Percentiles rank a stretch among this genome's conserved stretches.
These are phyloP conservation scores for Theonella swinhoei DNA, from an alignment of 37 sponge, comb jelly and placozoan species.

Conservation along the genomic window DNA sequence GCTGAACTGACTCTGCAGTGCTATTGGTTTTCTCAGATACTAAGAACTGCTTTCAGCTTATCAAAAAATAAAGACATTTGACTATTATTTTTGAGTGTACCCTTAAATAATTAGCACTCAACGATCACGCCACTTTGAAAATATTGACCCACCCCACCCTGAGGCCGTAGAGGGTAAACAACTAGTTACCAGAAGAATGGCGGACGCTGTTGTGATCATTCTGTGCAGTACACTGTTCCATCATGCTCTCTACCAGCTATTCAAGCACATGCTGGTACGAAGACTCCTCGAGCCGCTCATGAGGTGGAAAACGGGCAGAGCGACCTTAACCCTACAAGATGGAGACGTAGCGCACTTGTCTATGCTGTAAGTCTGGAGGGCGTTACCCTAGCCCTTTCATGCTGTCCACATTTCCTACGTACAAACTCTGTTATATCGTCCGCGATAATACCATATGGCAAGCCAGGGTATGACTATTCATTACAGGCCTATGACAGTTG, in stretches of 20 bases:
- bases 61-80: background rate
- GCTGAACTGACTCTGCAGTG: conserved; percentile 16
- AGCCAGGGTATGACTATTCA: too few relatives aligned
- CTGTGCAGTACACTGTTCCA: background rate
- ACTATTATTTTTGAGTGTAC: background rate
- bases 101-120: background rate
- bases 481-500: too few relatives aligned
- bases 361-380: too few relatives aligned
- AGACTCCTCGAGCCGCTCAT: background rate
- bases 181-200: too few relatives aligned
- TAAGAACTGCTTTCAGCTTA: background rate
- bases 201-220: background rate
- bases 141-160: too few relatives aligned
- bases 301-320: background rate
- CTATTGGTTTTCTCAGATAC: conserved; percentile 24
- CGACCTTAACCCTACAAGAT: background rate
- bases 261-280: background rate
- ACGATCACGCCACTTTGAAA: background rate
- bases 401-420: too few relatives aligned
- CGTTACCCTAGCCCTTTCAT: too few relatives aligned
- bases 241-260: background rate
- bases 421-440: too few relatives aligned
- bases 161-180: too few relatives aligned
- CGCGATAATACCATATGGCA: too few relatives aligned
- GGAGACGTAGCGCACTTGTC: background rate